These are phyloP conservation scores for Acanthurus lineatus DNA, from an alignment of 2,797 vertebrate species.

Conservation along the genomic window DNA sequence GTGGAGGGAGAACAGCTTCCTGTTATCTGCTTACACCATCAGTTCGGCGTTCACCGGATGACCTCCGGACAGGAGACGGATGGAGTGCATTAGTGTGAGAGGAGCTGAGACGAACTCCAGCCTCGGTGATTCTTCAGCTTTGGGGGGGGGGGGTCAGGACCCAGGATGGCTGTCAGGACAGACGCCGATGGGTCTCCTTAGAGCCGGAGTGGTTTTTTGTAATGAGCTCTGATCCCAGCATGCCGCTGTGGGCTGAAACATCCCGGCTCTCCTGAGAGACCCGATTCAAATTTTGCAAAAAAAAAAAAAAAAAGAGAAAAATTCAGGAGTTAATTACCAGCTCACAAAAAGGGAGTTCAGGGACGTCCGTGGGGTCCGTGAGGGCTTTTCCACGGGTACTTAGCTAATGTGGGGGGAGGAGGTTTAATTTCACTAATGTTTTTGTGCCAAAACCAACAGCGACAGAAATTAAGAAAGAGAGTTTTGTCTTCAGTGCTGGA, in stretches of 20 bases:
- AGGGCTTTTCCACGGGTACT: conserved; percentile 2
- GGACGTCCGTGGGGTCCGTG: neutral
- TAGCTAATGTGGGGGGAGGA: conserved; percentile 1
- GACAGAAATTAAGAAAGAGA: neutral
- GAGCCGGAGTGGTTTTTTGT: conserved; percentile 19
- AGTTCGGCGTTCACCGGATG: conserved; percentile 36
- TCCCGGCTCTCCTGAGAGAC: conserved; percentile 10
- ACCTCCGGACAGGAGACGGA: conserved; percentile 41
- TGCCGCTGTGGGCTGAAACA: neutral
- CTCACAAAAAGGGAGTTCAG: conserved; percentile 5
- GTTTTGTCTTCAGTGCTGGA: neutral
- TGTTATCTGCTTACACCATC: conserved; percentile 27
- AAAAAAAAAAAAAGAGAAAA: neutral
- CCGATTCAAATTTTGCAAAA: conserved; percentile 29
- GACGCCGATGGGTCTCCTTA: neutral
- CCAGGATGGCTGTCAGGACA: conserved; percentile 33
- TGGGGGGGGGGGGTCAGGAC: conserved; percentile 53
- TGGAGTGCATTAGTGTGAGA: conserved; percentile 44
- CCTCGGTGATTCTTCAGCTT: conserved; percentile 14
- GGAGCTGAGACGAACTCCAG: conserved; percentile 7
- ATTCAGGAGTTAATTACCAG: conserved; percentile 57
- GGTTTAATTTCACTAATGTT: conserved; percentile 31
- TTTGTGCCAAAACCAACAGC: neutral
- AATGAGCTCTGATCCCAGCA: conserved; percentile 45
- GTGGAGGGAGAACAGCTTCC: neutral